Evolutionary conservation across 2,797 vertebrate genomes (phyloP).

Genomic region (Tokudaia tokunoshimensis): DNA sequence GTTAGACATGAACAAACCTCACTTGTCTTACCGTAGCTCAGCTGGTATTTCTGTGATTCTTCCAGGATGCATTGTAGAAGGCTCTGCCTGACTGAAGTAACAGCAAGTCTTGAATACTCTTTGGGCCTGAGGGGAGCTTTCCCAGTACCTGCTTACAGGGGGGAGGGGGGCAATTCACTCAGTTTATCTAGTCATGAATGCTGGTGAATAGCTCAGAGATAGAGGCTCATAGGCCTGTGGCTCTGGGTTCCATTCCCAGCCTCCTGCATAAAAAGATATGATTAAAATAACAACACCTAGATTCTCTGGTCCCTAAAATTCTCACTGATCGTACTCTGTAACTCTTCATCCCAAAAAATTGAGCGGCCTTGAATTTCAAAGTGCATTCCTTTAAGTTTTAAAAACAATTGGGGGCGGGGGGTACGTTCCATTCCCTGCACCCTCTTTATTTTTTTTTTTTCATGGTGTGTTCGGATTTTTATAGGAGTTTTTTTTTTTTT

Average conservation of each 20-base stretch:
- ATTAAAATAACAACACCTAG: neutral
- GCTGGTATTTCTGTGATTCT: conserved; percentile 35
- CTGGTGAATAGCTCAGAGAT: neutral
- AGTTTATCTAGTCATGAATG: neutral
- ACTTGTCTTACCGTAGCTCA: neutral
- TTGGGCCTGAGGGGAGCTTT: neutral
- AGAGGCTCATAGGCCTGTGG: neutral
- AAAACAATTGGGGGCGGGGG: neutral
- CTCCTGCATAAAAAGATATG: neutral
- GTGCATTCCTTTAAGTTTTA: neutral
- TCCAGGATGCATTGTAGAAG: neutral
- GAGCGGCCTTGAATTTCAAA: conserved; percentile 17
- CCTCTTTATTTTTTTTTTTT: neutral
- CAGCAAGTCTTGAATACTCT: neutral
- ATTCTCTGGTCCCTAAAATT: neutral
- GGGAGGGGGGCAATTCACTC: too few relatives aligned
- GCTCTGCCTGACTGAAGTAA: neutral
- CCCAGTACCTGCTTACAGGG: neutral
- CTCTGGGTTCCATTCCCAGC: neutral
- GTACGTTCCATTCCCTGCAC: neutral
- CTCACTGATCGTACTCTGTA: neutral
- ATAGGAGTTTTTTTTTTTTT: too few relatives aligned
- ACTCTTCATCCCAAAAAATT: conserved; percentile 32
- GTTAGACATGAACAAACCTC: conserved; percentile 1
- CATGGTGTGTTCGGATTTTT: too few relatives aligned